Percentiles rank a stretch among this genome's conserved stretches.
Conservation (phyloP, 1,140 invertebrate genomes). For the Penaeus chinensis region DNA sequence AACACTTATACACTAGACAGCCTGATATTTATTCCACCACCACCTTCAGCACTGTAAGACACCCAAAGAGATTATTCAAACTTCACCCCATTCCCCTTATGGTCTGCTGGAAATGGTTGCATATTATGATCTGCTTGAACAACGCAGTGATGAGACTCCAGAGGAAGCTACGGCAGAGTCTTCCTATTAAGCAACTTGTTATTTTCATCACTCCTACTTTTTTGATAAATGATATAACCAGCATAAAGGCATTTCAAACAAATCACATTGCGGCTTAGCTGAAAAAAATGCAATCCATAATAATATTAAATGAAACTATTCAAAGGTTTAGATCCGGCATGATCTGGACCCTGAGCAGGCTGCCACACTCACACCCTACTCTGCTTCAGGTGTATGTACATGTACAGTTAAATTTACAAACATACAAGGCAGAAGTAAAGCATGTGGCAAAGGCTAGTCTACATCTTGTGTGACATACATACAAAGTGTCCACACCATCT, state of each 20-base stretch:
- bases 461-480: constrained; percentile 48
- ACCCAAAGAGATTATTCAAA: background rate
- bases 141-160: constrained; percentile 31
- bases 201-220: background rate
- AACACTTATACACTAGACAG: constrained; percentile 23
- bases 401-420: constrained; percentile 56
- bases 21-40: constrained; percentile 15
- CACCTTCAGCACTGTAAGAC: constrained; percentile 27
- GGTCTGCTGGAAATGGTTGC: too few species aligned
- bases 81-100: too few species aligned
- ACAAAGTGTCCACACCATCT: constrained; percentile 31
- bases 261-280: constrained; percentile 43
- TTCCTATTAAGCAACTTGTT: constrained; percentile 18
- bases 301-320: constrained; percentile 6
- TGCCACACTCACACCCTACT: constrained; percentile 46
- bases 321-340: constrained; percentile 23
- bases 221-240: constrained; percentile 31
- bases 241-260: constrained; percentile 31
- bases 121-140: too few species aligned
- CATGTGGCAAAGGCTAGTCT: constrained; percentile 46
- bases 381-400: constrained; percentile 54
- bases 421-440: constrained; percentile 58
- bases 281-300: constrained; percentile 37
- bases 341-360: constrained; percentile 52
- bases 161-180: constrained; percentile 17